These are phyloP conservation scores for Oncorhynchus masou DNA, from an alignment of 2,113 vertebrate species.

Conservation along the genomic window DNA sequence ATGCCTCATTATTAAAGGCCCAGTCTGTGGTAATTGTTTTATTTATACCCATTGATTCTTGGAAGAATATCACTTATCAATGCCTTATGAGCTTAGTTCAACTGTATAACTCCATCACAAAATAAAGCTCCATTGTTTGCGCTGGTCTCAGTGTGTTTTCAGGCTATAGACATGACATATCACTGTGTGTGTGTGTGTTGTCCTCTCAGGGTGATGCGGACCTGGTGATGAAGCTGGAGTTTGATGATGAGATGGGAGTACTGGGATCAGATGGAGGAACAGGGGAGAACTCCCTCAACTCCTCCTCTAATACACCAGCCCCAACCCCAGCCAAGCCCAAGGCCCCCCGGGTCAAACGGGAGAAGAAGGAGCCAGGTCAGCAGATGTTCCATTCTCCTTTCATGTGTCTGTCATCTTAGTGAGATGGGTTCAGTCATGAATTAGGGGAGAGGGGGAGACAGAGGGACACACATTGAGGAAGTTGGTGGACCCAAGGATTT, in stretches of 20 bases:
- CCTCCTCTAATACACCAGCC: conserved; percentile 39
- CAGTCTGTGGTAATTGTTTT: too few species aligned
- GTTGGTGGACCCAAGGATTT: too few species aligned
- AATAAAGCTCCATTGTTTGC: not conserved
- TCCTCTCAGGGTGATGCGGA: conserved; percentile 82
- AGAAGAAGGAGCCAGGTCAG: conserved; percentile 92
- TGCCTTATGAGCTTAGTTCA: too few species aligned
- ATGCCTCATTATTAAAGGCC: too few species aligned
- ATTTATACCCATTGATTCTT: too few species aligned
- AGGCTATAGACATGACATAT: not conserved
- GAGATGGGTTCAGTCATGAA: not conserved
- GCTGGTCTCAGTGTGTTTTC: not conserved
- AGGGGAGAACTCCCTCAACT: conserved; percentile 74
- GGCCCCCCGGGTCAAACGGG: conserved; percentile 80
- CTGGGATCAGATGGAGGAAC: conserved; percentile 64
- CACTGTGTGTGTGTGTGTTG: not conserved
- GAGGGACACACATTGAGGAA: too few species aligned
- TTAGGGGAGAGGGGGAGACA: too few species aligned
- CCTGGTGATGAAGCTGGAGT: conserved; percentile 83
- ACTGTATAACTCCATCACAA: not conserved
- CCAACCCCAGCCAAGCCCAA: conserved; percentile 71
- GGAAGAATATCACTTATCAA: too few species aligned
- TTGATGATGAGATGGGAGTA: conserved; percentile 84
- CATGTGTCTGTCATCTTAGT: not conserved
- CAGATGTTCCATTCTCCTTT: not conserved